These are phyloP conservation scores for Priocnemis perturbator DNA, from an alignment of 2,888 invertebrate genomes.

Conservation along the genomic window DNA sequence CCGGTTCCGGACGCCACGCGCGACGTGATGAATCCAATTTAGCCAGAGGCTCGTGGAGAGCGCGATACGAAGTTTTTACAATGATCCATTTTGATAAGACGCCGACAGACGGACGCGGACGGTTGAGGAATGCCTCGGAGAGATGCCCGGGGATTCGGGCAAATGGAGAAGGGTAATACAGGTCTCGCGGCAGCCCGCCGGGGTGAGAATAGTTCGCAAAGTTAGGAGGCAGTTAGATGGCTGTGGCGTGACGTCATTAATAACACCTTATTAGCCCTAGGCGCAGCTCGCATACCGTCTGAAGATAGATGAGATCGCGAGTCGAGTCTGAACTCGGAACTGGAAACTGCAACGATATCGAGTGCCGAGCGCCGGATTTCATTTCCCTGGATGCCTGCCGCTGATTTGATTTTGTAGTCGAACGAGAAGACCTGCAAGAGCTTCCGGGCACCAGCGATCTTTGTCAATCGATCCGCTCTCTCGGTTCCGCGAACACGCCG, in stretches of 20 bases:
- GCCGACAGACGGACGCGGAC: conserved; percentile 16
- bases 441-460: not conserved
- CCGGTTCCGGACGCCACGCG: no score
- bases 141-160: conserved; percentile 37
- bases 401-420: conserved; percentile 29
- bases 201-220: conserved; percentile 58
- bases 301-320: conserved; percentile 60
- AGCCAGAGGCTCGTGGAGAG: not conserved
- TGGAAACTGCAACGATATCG: conserved; percentile 31
- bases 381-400: conserved; percentile 21
- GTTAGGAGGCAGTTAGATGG: conserved; percentile 57
- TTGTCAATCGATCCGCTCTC: no score
- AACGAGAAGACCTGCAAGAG: not conserved
- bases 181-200: conserved; percentile 4
- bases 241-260: conserved; percentile 63
- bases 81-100: conserved; percentile 19
- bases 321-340: conserved; percentile 46
- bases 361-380: conserved; percentile 36
- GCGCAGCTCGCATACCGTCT: conserved; percentile 51
- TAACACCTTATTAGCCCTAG: conserved; percentile 65
- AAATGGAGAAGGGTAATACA: conserved; percentile 41
- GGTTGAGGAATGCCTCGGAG: conserved; percentile 17
- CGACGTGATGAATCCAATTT: no score
- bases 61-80: conserved; percentile 6
- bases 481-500: no score